phyloP scores from a whole-genome alignment of 2,888 invertebrate species.

The Malacosoma neustria region DNA sequence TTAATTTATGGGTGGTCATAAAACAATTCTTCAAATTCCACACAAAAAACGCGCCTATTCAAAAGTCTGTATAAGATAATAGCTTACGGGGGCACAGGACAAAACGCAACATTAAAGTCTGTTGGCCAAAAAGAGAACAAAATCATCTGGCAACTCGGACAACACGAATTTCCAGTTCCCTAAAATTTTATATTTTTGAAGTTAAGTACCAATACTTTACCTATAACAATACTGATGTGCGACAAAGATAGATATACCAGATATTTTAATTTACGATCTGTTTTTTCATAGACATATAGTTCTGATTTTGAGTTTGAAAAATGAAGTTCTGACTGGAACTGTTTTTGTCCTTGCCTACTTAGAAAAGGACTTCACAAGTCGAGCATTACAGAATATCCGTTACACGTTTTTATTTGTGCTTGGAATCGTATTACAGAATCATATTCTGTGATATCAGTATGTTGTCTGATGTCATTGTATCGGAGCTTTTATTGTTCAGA shows the following conservation, averaged over 20 bases:
- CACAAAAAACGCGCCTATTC: conserved; percentile 62
- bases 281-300: conserved; percentile 57
- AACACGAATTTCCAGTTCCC: conserved; percentile 54
- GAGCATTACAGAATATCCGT: conserved; percentile 45
- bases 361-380: conserved; percentile 71
- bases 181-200: conserved; percentile 65
- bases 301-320: conserved; percentile 66
- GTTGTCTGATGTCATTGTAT: conserved; percentile 53
- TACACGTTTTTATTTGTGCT: conserved; percentile 47
- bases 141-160: conserved; percentile 54
- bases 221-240: conserved; percentile 48
- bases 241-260: conserved; percentile 44
- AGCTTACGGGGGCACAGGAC: conserved; percentile 56
- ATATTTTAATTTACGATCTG: conserved; percentile 70
- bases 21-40: conserved; percentile 68
- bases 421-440: conserved; percentile 49
- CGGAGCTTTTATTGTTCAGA: conserved; percentile 38
- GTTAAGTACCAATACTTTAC: conserved; percentile 62
- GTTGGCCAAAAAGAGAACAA: conserved; percentile 45
- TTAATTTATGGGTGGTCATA: conserved; percentile 62
- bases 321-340: conserved; percentile 50
- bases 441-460: conserved; percentile 46
- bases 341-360: conserved; percentile 59
- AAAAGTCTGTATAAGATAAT: conserved; percentile 60
- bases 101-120: conserved; percentile 59